Base-by-base conservation (phyloP, 2,113 vertebrate genomes). In the Otis tarda region DNA sequence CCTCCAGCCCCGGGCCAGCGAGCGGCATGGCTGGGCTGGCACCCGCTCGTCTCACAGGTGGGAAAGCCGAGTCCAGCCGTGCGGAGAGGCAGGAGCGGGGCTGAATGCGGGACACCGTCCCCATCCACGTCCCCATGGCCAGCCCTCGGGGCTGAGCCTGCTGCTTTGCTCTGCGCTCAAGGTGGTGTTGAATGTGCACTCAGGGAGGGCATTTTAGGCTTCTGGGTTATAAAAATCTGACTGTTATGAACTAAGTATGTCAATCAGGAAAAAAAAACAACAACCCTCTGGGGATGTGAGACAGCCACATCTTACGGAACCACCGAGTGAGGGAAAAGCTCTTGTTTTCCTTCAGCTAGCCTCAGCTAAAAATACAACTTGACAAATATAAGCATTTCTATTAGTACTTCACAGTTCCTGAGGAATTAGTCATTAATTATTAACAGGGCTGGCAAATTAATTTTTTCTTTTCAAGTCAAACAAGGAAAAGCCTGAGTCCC, bases 291-390 rank as follows among this genome's bases (percentile, higher is more conserved):
- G 49, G 53, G 41, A 84, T 59, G 33, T 64, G 65, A 81, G 75
- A 57, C 14, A 89, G 69, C 20, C 35, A 25, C 6, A 1, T 43
- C 56, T 61, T 70, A 64, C 45, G 65, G 80, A 93, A 82, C 13
- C 12, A 33, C n/a, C 27, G 52, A 94, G 78, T 65, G 73, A 89
- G 56, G 45, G 70, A 76, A 90, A 96, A 89, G 59, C 6, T 19
- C 55, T 83, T 76, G 43, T 92, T 94, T 93, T 86, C 55, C 81
- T 82, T 56, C 65, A 93, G 22, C 37, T 45, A 77, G 16, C 65
- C 63, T 47, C 43, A 74, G 92, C 94, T 96, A 94, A 96, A 97
- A 95, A 91, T 90, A 92, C 37, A 92, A 35, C 68, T 94, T 91
- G 84, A 94, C 27, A 76, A 81, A 88, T 67, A 71, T 31, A 84